Base-by-base conservation (phyloP, 2,113 vertebrate species). In the Psittacara wagleri region DNA sequence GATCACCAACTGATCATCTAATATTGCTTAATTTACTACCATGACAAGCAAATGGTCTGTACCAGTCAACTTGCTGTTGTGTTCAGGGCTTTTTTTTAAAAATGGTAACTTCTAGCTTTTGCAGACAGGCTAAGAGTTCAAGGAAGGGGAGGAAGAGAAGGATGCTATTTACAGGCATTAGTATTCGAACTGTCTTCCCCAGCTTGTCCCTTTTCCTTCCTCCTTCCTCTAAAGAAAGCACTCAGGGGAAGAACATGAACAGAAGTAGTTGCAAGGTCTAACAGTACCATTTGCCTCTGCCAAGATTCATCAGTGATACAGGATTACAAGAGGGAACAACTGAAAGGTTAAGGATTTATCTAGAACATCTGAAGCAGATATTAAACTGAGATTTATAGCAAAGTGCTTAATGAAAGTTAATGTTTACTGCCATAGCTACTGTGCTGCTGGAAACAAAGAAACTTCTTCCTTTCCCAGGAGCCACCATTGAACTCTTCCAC, bases 291-390 rank as follows among this genome's bases (percentile, higher is more conserved):
- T 95, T 93, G 68, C 97, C 96, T 96, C 80, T 95, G 91, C 83
- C 94, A 89, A 75, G 94, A 95, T 90, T 86, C 80, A 95, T 91
- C 91, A 84, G 35, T 13, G 81, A 86, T 89, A 90, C 18, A 81
- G 62, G 88, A 86, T 78, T 93, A 91, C 92, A 87, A 84, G 59
- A 73, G 22, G 41, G 88, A 94, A 83, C 64, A 87, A 86, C 55
- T 77, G 55, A 95, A 96, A 97, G 92, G 90, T 96, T 96, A 95
- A 94, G 91, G 73, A 94, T 96, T 96, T 95, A 94, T 96, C 91
- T 88, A 90, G 80, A 94, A 92, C 51, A 92, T 95, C 92, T 79
- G 95, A 97, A 96, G 89, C 4, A 0, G 81, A 94, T 93, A 93
- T 82, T 95, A 94, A 95, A 84, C 81, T 22, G 63, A 95, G 90